phyloP scores from a whole-genome alignment of 2,113 vertebrate genomes.

The Rhodinocichla rosea region DNA sequence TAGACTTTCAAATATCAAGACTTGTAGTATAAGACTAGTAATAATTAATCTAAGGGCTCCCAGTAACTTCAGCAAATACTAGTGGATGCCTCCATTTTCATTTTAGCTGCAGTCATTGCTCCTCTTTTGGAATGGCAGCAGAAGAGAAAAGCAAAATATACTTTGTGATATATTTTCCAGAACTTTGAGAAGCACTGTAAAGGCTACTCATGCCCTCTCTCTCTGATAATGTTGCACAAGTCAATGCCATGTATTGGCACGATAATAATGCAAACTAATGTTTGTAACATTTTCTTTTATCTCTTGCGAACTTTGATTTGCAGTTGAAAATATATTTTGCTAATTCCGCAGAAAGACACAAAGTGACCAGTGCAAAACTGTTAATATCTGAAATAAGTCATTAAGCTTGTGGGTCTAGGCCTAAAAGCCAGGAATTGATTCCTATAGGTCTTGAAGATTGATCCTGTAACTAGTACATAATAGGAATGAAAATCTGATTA shows the following conservation, averaged over 20 bases:
- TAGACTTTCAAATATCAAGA: background rate
- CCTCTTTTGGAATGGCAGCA: background rate
- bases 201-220: background rate
- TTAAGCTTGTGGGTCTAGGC: background rate
- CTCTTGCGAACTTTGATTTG: background rate
- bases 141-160: background rate
- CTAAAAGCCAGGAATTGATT: background rate
- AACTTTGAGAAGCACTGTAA: background rate
- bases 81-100: background rate
- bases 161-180: background rate
- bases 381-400: background rate
- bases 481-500: background rate
- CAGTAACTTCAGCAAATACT: background rate
- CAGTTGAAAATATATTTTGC: background rate
- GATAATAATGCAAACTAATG: background rate
- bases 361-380: background rate
- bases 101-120: background rate
- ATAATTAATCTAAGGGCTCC: background rate
- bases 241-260: background rate
- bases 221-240: background rate
- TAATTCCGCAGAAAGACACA: background rate
- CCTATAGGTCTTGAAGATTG: background rate
- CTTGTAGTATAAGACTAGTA: background rate
- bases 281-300: background rate
- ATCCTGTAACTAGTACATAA: background rate